These are phyloP conservation scores for Equus quagga DNA, from an alignment of 2,113 vertebrate species.

Conservation along the genomic window DNA sequence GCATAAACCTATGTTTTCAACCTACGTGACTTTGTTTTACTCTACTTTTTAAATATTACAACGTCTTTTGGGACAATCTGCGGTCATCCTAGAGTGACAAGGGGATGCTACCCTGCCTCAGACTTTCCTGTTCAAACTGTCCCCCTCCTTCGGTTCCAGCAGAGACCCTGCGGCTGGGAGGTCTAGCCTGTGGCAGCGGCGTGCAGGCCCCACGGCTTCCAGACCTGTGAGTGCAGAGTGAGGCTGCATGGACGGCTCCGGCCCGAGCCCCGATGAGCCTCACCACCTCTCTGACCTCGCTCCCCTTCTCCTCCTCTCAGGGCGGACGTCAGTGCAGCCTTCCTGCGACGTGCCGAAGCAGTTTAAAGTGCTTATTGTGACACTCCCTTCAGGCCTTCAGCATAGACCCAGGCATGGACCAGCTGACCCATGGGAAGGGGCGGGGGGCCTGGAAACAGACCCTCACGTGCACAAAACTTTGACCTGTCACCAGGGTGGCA, in stretches of 20 bases:
- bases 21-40: rapidly evolving
- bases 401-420: rapidly evolving
- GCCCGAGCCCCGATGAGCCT: background rate
- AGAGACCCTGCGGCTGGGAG: rapidly evolving
- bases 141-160: background rate
- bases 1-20: background rate
- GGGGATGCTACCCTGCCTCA: no score
- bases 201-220: no score
- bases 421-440: background rate
- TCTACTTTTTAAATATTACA: background rate
- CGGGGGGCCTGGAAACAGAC: background rate
- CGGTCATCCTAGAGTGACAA: background rate
- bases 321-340: no score
- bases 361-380: rapidly evolving
- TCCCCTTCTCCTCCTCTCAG: background rate
- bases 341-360: rapidly evolving
- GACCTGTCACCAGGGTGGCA: background rate
- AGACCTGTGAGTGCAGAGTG: rapidly evolving
- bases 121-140: background rate
- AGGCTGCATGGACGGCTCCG: rapidly evolving
- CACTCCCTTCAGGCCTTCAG: no score
- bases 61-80: background rate
- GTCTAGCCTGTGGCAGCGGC: background rate
- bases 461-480: rapidly evolving
- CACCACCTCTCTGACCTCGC: no score